These are phyloP conservation scores for Cynaeus angustus DNA, from an alignment of 2,888 invertebrate genomes.

Conservation along the genomic window DNA sequence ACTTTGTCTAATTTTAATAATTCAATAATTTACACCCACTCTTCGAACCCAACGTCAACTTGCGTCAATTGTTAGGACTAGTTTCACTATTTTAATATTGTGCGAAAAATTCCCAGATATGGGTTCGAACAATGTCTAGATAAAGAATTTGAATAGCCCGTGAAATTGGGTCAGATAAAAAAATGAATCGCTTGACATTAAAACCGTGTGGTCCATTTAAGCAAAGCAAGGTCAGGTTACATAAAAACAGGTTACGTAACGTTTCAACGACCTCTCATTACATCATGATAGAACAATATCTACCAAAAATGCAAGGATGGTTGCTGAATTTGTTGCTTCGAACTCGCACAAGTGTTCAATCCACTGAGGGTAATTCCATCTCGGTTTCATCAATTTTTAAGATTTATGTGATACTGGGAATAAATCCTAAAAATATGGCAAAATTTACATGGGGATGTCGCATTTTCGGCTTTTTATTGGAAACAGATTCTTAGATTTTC, in stretches of 20 bases:
- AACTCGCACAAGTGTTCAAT: no score
- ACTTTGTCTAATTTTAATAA: no score
- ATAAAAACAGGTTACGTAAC: conserved; percentile 24
- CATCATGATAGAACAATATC: conserved; percentile 27
- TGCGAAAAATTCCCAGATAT: no score
- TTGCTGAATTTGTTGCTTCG: no score
- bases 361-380: no score
- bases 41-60: no score
- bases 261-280: conserved; percentile 35
- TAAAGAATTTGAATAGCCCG: no score
- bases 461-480: conserved; percentile 8
- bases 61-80: no score
- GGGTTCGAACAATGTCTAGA: no score
- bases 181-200: conserved; percentile 1
- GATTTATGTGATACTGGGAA: neutral
- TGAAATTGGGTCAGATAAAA: conserved; percentile 5
- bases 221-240: conserved; percentile 26
- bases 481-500: conserved; percentile 7
- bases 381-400: conserved; percentile 16
- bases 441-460: neutral
- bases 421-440: conserved; percentile 6
- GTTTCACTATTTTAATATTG: no score
- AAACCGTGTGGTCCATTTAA: conserved; percentile 18
- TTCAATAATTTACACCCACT: no score
- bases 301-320: no score